Conservation (phyloP, 2,888 invertebrate genomes). For the Tenthredo mesomela region DNA sequence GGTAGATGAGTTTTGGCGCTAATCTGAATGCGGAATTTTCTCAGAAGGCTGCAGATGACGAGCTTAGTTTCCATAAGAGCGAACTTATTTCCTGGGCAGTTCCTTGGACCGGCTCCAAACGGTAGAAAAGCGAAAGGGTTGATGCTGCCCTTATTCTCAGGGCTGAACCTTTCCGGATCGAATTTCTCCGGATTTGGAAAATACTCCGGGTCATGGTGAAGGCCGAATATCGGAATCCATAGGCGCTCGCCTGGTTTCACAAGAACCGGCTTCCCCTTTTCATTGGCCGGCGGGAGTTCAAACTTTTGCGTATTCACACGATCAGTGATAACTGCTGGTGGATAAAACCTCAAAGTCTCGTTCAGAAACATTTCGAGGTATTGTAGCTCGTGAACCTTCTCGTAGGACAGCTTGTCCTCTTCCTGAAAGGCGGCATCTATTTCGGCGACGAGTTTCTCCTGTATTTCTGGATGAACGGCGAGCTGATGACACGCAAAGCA, state of each 20-base stretch:
- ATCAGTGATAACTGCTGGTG: constrained; percentile 78
- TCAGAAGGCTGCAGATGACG: constrained; percentile 72
- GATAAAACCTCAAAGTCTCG: constrained; percentile 80
- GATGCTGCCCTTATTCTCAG: constrained; percentile 76
- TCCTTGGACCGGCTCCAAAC: constrained; percentile 80
- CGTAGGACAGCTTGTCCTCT: constrained; percentile 56
- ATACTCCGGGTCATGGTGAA: constrained; percentile 75
- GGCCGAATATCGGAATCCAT: constrained; percentile 67
- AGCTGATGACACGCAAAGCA: constrained; percentile 58
- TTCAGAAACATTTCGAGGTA: constrained; percentile 60
- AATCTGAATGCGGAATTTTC: constrained; percentile 75
- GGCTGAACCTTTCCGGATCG: constrained; percentile 75
- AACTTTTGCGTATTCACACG: constrained; percentile 78
- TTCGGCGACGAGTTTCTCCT: constrained; percentile 73
- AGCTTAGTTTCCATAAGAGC: constrained; percentile 77
- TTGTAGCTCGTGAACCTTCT: constrained; percentile 54
- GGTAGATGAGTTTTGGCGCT: constrained; percentile 75
- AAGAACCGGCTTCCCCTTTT: constrained; percentile 46
- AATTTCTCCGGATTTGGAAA: constrained; percentile 76
- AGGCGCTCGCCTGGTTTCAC: constrained; percentile 67
- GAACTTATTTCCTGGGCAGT: constrained; percentile 79
- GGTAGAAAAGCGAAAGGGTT: constrained; percentile 79
- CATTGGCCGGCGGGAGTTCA: constrained; percentile 70
- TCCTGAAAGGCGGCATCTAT: constrained; percentile 61
- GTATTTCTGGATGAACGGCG: constrained; percentile 73